Base-by-base conservation (phyloP, 2,113 vertebrate species). In the Pseudorhombus dupliciocellatus region DNA sequence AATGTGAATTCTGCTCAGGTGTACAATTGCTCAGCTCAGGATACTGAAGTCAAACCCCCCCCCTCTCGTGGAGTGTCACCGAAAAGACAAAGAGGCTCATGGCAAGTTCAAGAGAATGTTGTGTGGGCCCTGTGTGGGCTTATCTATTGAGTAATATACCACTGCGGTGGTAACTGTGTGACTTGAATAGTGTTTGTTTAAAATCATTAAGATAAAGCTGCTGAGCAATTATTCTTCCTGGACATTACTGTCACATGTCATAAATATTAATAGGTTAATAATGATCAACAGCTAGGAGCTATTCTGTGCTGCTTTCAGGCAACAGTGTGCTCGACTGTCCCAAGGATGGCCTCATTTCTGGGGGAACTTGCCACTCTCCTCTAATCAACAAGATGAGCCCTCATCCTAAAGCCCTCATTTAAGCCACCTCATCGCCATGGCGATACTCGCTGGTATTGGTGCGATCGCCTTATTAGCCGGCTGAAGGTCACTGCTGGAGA, bases 401-500 rank as follows among this genome's bases (percentile, higher is more conserved):
- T 71, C 18, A 1, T 46, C 42, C 18, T 18, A 7, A 37, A 37
- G 34, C 16, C 42, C 14, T 76, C 73, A 80, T 74, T 77, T 64
- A 64, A 78, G 51, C 59, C 30, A 57, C 59, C 52, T 18, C 60
- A 77, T 85, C 9, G 14, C 66, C 70, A 80, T 80, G 66, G 69
- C 56, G 64, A 84, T 40, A 60, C 76, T 21, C 7, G 1, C 20
- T 50, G 75, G 54, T 30, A 46, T 37, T 5, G 42, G 37, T 51
- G 61, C 55, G 63, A 80, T 73, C 5, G 15, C 37, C 68, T 75
- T 72, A 69, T 87, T 87, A 72, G 69, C 62, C 2, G n/a, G 50
- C 80, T 73, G 70, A 87, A 84, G 84, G 83, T 86, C 86, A 87
- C 55, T 15, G 50, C 51, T 66, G 65, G 60, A 86, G 73, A 88